Evolutionary conservation across 2,888 invertebrate species (phyloP), one percentile per base, ranked within the genome.

Genomic region (Thyatira batis): DNA sequence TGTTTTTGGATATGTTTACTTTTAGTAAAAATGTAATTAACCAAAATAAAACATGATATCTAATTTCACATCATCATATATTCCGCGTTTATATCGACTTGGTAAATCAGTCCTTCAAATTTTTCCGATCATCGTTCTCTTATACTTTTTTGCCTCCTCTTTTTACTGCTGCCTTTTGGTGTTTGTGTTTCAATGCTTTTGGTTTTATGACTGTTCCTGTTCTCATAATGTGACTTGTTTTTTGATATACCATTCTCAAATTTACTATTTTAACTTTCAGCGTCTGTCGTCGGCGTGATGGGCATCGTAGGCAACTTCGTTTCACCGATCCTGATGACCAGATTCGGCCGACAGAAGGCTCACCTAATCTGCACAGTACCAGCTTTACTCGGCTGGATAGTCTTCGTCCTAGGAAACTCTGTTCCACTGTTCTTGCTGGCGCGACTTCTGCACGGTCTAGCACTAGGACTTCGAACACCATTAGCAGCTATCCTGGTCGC

Each of bases 311-410:
- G 91, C 0, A 92, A 91, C 79, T 89, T 92, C 71, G 76, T 92
- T 52, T 89, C 91, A 0, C 91, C 91, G 3, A 67, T 93, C 3
- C 71, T 94, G 51, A 93, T 94, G 92, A 93, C 94, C 45, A 87
- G 84, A 53, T 86, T 91, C 53, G 95, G 95, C 0, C 87, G 95
- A 13, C 94, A 93, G 73, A 87, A 87, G 21, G 91, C 93, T 2
- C 92, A 94, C 52, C 82, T 94, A 27, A 74, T 94, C 53, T 81
- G 82, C 57, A 92, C 91, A 6, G 54, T 91, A 8, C 91, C 91
- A 23, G 91, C 94, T 2, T 79, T 93, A 0, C 74, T 93, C 6
- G 92, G 93, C 54, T 92, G 91, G 91, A 73, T 91, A 23, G 79
- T 85, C 30, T 90, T 91, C 71, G 72, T 89, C 50, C 65, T 89